These are phyloP conservation scores for Rhagonycha lutea DNA, from an alignment of 2,888 invertebrate genomes.

Conservation along the genomic window DNA sequence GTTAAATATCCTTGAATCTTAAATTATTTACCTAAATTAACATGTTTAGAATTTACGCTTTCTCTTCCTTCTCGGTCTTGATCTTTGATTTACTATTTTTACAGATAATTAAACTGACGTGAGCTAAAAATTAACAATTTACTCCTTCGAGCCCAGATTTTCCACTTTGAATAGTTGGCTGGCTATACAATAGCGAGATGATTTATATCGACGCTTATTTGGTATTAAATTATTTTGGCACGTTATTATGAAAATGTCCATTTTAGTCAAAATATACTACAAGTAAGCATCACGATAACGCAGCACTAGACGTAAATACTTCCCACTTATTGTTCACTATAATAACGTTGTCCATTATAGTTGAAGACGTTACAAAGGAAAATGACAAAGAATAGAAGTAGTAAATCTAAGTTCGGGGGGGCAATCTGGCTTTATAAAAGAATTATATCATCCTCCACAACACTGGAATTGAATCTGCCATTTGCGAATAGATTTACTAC, in stretches of 20 bases:
- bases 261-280: conserved; percentile 6
- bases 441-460: conserved; percentile 41
- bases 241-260: background rate
- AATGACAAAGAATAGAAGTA: conserved; percentile 49
- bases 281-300: conserved; percentile 24
- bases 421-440: conserved; percentile 42
- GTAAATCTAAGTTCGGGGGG: conserved; percentile 46
- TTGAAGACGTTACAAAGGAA: conserved; percentile 49
- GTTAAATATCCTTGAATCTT: conserved; percentile 29
- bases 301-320: conserved; percentile 33
- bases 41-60: background rate
- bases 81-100: background rate
- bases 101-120: background rate
- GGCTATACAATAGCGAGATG: background rate
- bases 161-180: background rate
- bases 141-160: background rate
- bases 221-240: background rate
- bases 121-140: background rate
- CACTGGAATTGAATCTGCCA: conserved; percentile 40
- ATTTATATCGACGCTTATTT: background rate
- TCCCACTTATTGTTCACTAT: conserved; percentile 40
- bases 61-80: background rate
- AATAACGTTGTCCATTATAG: conserved; percentile 46
- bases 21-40: conserved; percentile 11
- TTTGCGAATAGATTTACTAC: conserved; percentile 41